Evolutionary conservation across 1,140 invertebrate genomes (phyloP).

Genomic region (Leptinotarsa texana): DNA sequence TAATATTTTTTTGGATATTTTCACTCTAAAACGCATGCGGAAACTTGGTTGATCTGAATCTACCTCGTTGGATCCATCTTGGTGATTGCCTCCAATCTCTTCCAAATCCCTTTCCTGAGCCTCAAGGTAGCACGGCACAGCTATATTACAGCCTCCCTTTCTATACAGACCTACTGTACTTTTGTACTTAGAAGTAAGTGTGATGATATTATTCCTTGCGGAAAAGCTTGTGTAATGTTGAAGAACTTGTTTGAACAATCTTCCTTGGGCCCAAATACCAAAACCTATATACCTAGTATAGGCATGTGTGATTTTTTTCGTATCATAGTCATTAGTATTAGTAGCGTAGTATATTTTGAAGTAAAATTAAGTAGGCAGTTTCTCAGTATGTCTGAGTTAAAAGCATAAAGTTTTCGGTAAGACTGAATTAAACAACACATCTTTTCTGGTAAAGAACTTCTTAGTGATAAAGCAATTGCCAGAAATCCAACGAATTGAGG

Average conservation of each 20-base stretch:
- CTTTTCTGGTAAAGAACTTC: conserved; percentile 53
- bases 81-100: conserved; percentile 20
- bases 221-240: conserved; percentile 49
- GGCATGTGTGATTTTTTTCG: conserved; percentile 56
- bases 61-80: conserved; percentile 21
- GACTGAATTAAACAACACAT: conserved; percentile 56
- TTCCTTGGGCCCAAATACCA: conserved; percentile 56
- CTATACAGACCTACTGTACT: conserved; percentile 39
- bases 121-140: conserved; percentile 46
- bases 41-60: no score
- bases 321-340: conserved; percentile 55
- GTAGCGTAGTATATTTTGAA: conserved; percentile 40
- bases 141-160: conserved; percentile 34
- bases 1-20: no score
- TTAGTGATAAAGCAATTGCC: conserved; percentile 48
- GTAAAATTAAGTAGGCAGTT: conserved; percentile 29
- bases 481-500: conserved; percentile 21
- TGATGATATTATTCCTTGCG: conserved; percentile 47
- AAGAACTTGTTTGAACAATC: conserved; percentile 54
- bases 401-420: conserved; percentile 52
- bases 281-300: conserved; percentile 54
- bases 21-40: no score
- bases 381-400: conserved; percentile 29
- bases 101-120: conserved; percentile 25
- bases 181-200: conserved; percentile 48